A percentile compares a stretch with the other conserved stretches of the same genome.
Evolutionary conservation across 2,888 invertebrate species (phyloP).

Genomic region (Spisula subtruncata): DNA sequence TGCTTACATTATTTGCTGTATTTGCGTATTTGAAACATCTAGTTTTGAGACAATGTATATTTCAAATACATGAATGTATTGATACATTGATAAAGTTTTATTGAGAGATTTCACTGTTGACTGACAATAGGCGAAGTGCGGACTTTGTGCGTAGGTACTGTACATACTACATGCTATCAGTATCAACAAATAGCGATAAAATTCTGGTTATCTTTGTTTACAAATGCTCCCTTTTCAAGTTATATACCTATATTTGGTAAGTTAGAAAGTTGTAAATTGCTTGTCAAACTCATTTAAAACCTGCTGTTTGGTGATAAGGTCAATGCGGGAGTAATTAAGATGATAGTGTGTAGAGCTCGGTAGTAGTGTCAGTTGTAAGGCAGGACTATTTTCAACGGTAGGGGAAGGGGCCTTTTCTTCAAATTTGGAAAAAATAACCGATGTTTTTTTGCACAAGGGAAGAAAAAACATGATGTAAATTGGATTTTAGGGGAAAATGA

Average conservation of each 20-base stretch:
- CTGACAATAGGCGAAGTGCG: neutral
- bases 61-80: neutral
- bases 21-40: neutral
- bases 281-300: neutral
- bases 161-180: neutral
- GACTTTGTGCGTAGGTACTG: neutral
- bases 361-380: neutral
- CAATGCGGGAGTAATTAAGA: neutral
- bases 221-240: conserved; percentile 20
- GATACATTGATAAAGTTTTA: neutral
- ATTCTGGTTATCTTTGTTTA: neutral
- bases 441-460: no score
- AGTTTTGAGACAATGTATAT: neutral
- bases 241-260: conserved; percentile 6
- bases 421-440: no score
- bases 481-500: no score
- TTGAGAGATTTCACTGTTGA: neutral
- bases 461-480: no score
- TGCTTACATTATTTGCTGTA: neutral
- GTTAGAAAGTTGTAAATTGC: conserved; percentile 29
- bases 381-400: no score
- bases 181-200: conserved; percentile 23
- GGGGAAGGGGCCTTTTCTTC: no score
- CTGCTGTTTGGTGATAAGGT: neutral
- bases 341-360: neutral